Percentiles rank a stretch among this genome's conserved stretches.
Conservation (phyloP, 2,888 invertebrate genomes). For the Chaitophorus viminalis region DNA sequence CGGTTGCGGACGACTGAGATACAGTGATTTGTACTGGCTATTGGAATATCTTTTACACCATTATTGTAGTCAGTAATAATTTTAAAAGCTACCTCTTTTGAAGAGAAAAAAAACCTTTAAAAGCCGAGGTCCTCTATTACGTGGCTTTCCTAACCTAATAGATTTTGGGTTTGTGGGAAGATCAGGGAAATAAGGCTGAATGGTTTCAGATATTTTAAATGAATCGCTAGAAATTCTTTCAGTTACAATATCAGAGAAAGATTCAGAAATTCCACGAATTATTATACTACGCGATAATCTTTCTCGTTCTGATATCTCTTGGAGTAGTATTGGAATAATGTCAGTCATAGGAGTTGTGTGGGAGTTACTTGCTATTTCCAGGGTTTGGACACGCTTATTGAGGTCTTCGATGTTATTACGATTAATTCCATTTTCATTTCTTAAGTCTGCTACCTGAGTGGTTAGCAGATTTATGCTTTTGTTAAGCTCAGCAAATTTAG, state of each 20-base stretch:
- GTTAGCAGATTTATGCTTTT: background rate
- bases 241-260: background rate
- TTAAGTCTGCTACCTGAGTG: no score
- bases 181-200: background rate
- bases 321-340: no score
- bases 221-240: background rate
- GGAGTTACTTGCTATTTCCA: background rate
- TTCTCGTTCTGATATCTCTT: no score
- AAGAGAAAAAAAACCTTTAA: background rate
- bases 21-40: background rate
- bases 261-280: conserved; percentile 19
- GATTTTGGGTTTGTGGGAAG: background rate
- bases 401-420: conserved; percentile 47
- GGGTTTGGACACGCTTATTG: conserved; percentile 22
- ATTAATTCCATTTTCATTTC: background rate
- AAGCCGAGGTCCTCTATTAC: background rate
- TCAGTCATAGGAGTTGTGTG: background rate
- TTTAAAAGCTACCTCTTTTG: background rate
- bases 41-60: background rate
- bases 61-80: conserved; percentile 1
- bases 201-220: background rate
- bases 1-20: conserved; percentile 16
- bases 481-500: conserved; percentile 1
- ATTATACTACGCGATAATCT: background rate
- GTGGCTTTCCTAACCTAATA: conserved; percentile 1